Evolutionary conservation across 1,140 invertebrate genomes (phyloP).

Genomic region (Helicoverpa zea): DNA sequence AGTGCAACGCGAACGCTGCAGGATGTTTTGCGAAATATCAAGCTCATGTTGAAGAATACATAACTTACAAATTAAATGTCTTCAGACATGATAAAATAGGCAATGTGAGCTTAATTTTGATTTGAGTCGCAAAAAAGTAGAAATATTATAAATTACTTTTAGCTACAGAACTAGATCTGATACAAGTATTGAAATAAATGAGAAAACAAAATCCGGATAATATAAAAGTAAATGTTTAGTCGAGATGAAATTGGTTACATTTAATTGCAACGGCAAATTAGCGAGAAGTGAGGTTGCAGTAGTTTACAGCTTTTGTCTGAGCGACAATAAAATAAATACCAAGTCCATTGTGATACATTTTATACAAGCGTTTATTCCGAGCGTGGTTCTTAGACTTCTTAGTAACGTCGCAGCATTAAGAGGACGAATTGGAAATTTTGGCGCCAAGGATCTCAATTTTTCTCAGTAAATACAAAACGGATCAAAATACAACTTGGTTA

Average conservation of each 20-base stretch:
- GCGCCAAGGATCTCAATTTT: no score
- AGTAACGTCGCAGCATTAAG: constrained; percentile 17
- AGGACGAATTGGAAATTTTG: no score
- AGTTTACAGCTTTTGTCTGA: no score
- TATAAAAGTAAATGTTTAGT: no score
- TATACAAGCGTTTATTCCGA: constrained; percentile 10
- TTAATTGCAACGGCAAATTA: no score
- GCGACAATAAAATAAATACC: background rate
- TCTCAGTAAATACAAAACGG: no score
- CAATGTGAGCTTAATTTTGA: background rate
- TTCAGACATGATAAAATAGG: background rate
- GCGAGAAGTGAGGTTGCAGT: no score
- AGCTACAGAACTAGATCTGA: no score
- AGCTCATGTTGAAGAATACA: background rate
- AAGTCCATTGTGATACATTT: constrained; percentile 27
- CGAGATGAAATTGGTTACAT: no score
- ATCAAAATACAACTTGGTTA: no score
- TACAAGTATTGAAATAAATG: background rate
- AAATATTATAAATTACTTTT: no score
- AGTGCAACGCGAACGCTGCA: constrained; percentile 24
- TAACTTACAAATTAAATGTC: background rate
- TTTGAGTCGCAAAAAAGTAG: background rate
- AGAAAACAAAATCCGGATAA: background rate
- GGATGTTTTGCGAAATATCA: constrained; percentile 41
- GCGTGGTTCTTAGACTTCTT: background rate